These are phyloP conservation scores for Drosophila emarginata DNA, from an alignment of 2,888 invertebrate genomes.

Conservation along the genomic window DNA sequence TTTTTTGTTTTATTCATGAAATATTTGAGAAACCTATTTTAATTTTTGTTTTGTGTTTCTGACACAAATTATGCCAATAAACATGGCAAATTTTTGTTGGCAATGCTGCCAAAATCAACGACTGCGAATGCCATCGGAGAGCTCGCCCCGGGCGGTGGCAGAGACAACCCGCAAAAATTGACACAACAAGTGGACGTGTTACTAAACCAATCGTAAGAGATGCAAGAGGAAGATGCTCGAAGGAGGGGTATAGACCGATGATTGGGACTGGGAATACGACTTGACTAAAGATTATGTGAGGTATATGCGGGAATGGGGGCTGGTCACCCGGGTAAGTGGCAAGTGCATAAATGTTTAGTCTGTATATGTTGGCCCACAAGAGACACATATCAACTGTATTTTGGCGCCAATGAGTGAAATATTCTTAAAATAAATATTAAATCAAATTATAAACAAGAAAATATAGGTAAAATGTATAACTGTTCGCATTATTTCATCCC, in stretches of 20 bases:
- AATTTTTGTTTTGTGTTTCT: constrained; percentile 24
- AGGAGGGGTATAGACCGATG: neutral
- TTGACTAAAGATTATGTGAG: neutral
- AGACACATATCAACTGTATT: constrained; percentile 11
- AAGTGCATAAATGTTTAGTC: constrained; percentile 32
- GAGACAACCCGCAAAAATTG: constrained; percentile 32
- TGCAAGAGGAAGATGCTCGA: neutral
- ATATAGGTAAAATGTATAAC: constrained; percentile 25
- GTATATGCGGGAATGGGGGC: constrained; percentile 4
- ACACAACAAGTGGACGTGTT: constrained; percentile 59
- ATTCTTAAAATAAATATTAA: constrained; percentile 51
- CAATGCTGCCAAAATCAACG: constrained; percentile 19
- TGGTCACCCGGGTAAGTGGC: constrained; percentile 6
- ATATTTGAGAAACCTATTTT: constrained; percentile 14
- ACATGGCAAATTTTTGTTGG: constrained; percentile 39
- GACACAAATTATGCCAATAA: constrained; percentile 71
- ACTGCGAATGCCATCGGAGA: neutral
- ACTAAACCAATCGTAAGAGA: constrained; percentile 18
- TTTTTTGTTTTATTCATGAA: constrained; percentile 12
- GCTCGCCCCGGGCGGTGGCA: constrained; percentile 41
- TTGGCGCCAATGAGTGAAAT: constrained; percentile 40
- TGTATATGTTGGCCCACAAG: neutral
- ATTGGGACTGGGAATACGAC: too few relatives aligned
- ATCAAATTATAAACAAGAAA: constrained; percentile 26
- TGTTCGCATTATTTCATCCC: constrained; percentile 11